Conservation (phyloP, 2,888 invertebrate species). For the Meiosimyza decipiens region DNA sequence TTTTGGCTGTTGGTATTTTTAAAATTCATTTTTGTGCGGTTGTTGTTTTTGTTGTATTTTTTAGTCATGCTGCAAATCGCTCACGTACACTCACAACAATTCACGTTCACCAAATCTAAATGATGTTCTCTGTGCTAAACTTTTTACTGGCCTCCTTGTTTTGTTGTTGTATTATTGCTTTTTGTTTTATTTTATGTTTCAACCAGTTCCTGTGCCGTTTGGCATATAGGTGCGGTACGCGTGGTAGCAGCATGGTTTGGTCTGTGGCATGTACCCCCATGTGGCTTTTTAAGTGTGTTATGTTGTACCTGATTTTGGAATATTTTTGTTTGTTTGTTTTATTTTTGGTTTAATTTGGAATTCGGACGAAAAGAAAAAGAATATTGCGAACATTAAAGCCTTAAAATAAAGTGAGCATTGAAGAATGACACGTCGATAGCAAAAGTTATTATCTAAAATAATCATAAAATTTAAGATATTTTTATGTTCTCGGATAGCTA, state of each 20-base stretch:
- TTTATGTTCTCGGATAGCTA: no score
- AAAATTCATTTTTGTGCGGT: conserved; percentile 34
- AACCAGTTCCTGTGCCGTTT: no score
- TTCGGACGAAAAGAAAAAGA: no score
- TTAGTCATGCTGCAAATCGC: conserved; percentile 51
- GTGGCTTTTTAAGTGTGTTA: conserved; percentile 9
- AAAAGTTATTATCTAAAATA: no score
- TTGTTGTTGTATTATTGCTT: background rate
- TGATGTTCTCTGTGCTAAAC: conserved; percentile 22
- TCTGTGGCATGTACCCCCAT: background rate
- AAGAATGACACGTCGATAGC: no score
- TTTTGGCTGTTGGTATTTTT: conserved; percentile 28
- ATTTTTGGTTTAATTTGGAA: background rate
- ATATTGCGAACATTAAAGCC: no score
- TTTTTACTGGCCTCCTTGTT: conserved; percentile 7
- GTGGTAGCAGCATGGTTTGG: background rate
- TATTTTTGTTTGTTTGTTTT: background rate
- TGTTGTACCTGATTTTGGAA: conserved; percentile 12
- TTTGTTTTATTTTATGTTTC: background rate
- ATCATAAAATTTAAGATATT: no score
- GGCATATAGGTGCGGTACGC: no score
- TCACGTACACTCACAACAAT: conserved; percentile 29
- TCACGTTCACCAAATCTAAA: conserved; percentile 31
- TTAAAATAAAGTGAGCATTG: no score
- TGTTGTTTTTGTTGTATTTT: conserved; percentile 42